phyloP scores from a whole-genome alignment of 1,140 invertebrate species.

The Drosophila setifemur region DNA sequence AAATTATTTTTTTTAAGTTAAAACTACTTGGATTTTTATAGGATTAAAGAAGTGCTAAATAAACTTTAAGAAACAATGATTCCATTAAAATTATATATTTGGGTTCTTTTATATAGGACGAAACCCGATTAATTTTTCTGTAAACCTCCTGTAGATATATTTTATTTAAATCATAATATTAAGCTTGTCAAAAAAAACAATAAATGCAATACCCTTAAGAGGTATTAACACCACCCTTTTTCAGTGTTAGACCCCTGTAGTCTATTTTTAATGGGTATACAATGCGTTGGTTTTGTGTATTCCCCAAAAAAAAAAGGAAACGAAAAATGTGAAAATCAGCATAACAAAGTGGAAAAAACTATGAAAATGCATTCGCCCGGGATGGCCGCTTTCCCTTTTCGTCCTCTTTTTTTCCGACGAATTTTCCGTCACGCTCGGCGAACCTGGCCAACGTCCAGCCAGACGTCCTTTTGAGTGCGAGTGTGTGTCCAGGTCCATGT shows the following conservation, averaged over 20 bases:
- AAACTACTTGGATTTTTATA: no score
- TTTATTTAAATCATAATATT: no score
- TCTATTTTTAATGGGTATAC: not conserved
- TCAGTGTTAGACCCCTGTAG: not conserved
- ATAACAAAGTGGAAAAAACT: constrained; percentile 69
- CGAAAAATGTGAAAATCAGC: constrained; percentile 67
- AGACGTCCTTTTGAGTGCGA: constrained; percentile 29
- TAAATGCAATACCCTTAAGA: no score
- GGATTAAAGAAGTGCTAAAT: no score
- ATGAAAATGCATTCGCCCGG: constrained; percentile 58
- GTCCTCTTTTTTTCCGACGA: not conserved
- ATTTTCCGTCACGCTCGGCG: constrained; percentile 28
- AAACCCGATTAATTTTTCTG: no score
- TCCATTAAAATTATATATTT: no score
- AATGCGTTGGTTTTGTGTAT: no score
- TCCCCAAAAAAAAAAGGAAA: constrained; percentile 23
- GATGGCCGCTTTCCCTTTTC: constrained; percentile 41
- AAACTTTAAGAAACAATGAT: no score
- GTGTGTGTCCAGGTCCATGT: constrained; percentile 18
- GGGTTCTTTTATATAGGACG: no score
- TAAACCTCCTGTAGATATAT: no score
- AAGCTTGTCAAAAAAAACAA: no score
- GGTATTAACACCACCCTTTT: not conserved
- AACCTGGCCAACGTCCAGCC: constrained; percentile 48
- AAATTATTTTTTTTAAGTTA: no score